Evolutionary conservation across 92 coral and sea anemone genomes (phyloP), one percentile per base, ranked within the genome.

Genomic region (Palythoa heliodiscus): DNA sequence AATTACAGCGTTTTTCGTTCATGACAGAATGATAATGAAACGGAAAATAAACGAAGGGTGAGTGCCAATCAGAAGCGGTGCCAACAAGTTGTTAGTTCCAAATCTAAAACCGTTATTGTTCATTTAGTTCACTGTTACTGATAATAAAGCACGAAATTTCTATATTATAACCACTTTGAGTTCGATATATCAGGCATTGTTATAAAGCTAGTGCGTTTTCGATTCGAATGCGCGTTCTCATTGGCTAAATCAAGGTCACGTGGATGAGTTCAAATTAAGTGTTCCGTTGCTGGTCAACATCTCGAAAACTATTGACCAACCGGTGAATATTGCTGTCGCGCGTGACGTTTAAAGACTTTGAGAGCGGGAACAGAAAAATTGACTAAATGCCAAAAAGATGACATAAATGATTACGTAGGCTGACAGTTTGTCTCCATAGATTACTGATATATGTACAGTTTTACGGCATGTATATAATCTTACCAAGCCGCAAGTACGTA

Each of bases 381-480:
- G 66, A 7, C 20, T 58, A 70, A 35, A 70, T 35, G 7, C 12
- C 8, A 39, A 43, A 38, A 19, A 6, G 9, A 37, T 29, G 48
- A 70, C 13, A 70, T 12, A 47, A 5, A 19, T 13, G 1, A 4
- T 17, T 37, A 7, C 19, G 14, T n/a, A 73, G 68, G 20, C 68
- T 54, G 66, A 83, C 77, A 24, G 58, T 61, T 91, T 75, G 67
- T 82, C 72, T 84, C 92, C 89, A 63, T 79, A 91, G 92, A 81
- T 86, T 58, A 73, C 54, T 60, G 60, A 64, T 57, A 84, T 89
- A n/a, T 82, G 89, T 73, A 85, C 78, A 67, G 76, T 58, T 79
- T 86, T 93, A 64, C 94, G 97, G 86, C 73, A 78, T 82, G 80
- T 91, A 83, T 87, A 86, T 89, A 93, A 91, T 73, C 89, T 93